Evolutionary conservation across 2,797 vertebrate species (phyloP), one percentile per base, ranked within the genome.

Genomic region (Dryobates pubescens): DNA sequence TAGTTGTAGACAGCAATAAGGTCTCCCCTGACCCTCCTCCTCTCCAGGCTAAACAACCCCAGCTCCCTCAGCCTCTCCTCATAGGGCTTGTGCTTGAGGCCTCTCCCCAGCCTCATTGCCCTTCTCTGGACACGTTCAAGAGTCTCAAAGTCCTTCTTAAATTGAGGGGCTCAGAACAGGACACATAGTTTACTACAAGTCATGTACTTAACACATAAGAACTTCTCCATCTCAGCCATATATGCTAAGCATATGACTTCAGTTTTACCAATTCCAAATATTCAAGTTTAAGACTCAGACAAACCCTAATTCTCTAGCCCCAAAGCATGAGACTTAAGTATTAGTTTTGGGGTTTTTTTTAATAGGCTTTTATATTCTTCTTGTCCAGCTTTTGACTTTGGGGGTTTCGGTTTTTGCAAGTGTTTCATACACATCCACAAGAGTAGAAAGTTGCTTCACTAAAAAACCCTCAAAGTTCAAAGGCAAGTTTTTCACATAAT

Each of bases 401-500:
- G 72, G 72, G 45, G 29, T 56, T 67, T 18, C 9, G 16, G 71
- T 58, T 51, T 57, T 58, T 9, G 9, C 30, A 64, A 53, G 30
- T 26, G 6, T 59, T 82, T 63, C 27, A 80, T 80, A 34, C 63
- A 63, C 6, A 53, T 62, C 15, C n/a, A 62, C 51, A 83, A 59
- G 10, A 22, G 27, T 14, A 93, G 32, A 67, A 53, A 89, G 34
- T 23, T 85, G 49, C 47, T 82, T 78, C 36, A 43, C n/a, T 57
- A 82, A 82, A 93, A 79, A 24, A 2, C 8, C 2, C 13, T 75
- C 7, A 15, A 80, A 75, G 56, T 51, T 79, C 82, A 63, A 83
- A 76, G 16, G 19, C 38, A 79, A 88, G 61, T 61, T 93, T 94
- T 54, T 90, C 86, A 88, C 81, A 84, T 41, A 36, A 84, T 43